Percentiles rank a stretch among this genome's conserved stretches.
Conservation (phyloP, 2,113 vertebrate species). For the Oostethus manadensis region DNA sequence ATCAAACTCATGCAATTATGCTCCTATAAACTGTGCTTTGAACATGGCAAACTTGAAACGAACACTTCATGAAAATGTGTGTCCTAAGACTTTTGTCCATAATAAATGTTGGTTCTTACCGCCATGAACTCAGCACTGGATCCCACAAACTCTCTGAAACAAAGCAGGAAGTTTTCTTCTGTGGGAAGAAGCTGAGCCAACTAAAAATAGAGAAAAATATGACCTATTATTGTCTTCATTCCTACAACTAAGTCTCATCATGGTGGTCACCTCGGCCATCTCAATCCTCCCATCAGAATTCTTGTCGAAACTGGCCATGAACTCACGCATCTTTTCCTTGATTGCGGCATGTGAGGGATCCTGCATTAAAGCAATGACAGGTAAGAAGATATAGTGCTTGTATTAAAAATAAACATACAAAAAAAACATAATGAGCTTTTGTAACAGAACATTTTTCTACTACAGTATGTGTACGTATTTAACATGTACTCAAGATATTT, state of each 20-base stretch:
- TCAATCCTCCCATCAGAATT: constrained; percentile 88
- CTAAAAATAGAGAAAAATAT: constrained; percentile 51
- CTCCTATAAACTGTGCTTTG: too few species aligned
- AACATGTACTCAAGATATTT: too few species aligned
- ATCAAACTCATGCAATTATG: too few species aligned
- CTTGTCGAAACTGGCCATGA: constrained; percentile 91
- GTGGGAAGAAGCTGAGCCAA: constrained; percentile 94
- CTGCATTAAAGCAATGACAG: constrained; percentile 40
- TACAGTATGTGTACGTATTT: too few species aligned
- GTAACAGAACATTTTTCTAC: too few species aligned
- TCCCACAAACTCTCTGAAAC: constrained; percentile 90
- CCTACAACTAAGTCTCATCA: not conserved
- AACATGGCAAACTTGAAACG: not conserved
- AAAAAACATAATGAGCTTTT: too few species aligned
- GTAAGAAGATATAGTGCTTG: not conserved
- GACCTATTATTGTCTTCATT: not conserved
- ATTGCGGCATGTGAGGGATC: constrained; percentile 60
- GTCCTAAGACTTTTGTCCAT: not conserved
- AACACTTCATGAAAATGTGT: not conserved
- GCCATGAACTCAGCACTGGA: constrained; percentile 93
- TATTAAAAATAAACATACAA: too few species aligned
- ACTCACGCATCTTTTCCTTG: constrained; percentile 87
- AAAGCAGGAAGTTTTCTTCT: constrained; percentile 94
- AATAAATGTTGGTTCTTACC: constrained; percentile 63
- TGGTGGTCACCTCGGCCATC: constrained; percentile 83